These are phyloP conservation scores for Vulpes vulpes DNA, from an alignment of 2,113 vertebrate genomes.

Conservation along the genomic window DNA sequence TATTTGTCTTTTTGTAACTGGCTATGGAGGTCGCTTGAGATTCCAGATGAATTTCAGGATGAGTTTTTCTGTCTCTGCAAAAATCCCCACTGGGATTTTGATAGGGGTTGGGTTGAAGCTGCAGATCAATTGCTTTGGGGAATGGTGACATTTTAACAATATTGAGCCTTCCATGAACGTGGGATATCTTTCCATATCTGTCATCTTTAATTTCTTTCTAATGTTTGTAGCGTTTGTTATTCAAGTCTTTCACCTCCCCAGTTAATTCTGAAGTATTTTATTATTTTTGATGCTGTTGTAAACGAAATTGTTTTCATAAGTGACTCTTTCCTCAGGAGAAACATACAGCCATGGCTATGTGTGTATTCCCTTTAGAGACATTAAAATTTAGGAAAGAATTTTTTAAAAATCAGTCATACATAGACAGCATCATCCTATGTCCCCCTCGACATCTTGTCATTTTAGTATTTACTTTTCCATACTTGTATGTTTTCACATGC, in stretches of 20 bases:
- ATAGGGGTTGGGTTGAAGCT: background rate
- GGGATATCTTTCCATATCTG: background rate
- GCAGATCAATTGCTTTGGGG: background rate
- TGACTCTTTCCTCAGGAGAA: conserved; percentile 12
- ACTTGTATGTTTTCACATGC: background rate
- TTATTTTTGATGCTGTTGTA: background rate
- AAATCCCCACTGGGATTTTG: background rate
- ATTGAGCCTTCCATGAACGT: background rate
- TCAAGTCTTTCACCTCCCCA: background rate
- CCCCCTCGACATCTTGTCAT: background rate
- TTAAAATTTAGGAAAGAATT: background rate
- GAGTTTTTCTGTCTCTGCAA: background rate
- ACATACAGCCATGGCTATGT: background rate
- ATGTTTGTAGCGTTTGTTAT: background rate
- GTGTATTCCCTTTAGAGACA: background rate
- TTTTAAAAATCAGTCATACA: background rate
- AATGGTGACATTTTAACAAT: background rate
- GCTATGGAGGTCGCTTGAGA: background rate
- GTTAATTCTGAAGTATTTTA: background rate
- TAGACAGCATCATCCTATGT: background rate
- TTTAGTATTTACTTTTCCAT: background rate
- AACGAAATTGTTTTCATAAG: background rate
- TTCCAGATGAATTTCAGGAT: background rate
- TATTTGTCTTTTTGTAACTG: background rate
- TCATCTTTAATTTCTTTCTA: background rate